Evolutionary conservation across 1,140 invertebrate genomes (phyloP), one percentile per base, ranked within the genome.

Genomic region (Hyles vespertilio): DNA sequence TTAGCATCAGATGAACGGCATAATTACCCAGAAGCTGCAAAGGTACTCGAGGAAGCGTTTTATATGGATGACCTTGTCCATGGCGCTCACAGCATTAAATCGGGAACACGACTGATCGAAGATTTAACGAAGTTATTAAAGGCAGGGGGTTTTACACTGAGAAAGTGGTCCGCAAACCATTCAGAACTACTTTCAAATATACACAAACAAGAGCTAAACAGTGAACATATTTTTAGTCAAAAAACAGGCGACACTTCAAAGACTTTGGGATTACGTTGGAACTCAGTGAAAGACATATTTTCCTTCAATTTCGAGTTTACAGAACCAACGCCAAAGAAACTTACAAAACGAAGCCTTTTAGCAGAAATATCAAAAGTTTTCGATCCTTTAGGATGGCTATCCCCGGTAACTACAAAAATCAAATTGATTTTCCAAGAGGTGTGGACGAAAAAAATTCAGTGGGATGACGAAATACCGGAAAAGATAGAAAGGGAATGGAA

Each of bases 51-150:
- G 22, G 12, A 45, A 3, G 58, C 46, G 5, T 64, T 70, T 40
- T 68, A 56, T 22, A 66, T 70, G 61, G 68, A 70, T 33, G 68
- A 70, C 48, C 11, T 67, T 3, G 4, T 59, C 3, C 57, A 63
- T 51, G 69, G 69, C n/a, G 11, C 32, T 12, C 32, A 61, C 12
- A 43, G 22, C 5, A 49, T 58, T 32, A 1, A 55, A 11, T 5
- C 40, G 43, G 59, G 40, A 36, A 59, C 51, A 44, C n/a, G 55
- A 22, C 55, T 62, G 34, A 50, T 55, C 10, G 7, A 10, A 10
- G 49, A 65, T 48, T 36, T 71, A n/a, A 61, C 49, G 8, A 2
- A 52, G 9, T 47, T 69, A 33, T 53, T 65, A 36, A 65, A 63
- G 55, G 50, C 45, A 12, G 68, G 61, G 3, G 68, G 64, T 7